These are phyloP conservation scores for Percina caprodes DNA, from an alignment of 2,113 vertebrate genomes.

Conservation along the genomic window DNA sequence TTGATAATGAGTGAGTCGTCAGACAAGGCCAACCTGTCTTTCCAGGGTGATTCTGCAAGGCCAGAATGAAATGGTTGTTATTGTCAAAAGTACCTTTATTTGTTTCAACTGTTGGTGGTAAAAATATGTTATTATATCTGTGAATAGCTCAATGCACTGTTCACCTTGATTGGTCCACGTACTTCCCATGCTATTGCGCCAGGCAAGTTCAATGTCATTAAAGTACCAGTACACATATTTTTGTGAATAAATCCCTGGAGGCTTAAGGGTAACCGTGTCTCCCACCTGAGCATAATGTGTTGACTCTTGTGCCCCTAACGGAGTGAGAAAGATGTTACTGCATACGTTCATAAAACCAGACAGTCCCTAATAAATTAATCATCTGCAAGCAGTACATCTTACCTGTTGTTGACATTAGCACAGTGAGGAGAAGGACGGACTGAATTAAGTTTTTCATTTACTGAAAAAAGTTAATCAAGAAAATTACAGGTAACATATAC, in stretches of 20 bases:
- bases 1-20: constrained; percentile 50
- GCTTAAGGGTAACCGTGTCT: background rate
- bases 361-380: background rate
- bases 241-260: rapidly evolving
- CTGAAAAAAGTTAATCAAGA: constrained; percentile 32
- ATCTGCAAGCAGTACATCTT: background rate
- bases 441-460: constrained; percentile 58
- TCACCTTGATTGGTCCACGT: rapidly evolving
- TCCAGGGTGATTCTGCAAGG: constrained; percentile 44
- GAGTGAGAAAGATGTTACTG: constrained; percentile 16
- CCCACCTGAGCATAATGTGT: constrained; percentile 62
- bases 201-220: rapidly evolving
- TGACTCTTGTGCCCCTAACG: constrained; percentile 14
- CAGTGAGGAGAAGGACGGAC: constrained; percentile 21
- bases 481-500: background rate
- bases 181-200: rapidly evolving
- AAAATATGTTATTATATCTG: background rate
- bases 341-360: constrained; percentile 1
- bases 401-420: constrained; percentile 41
- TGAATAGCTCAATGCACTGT: background rate
- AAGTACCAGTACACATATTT: constrained; percentile 33
- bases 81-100: background rate
- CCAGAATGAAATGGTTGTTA: background rate
- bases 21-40: rapidly evolving
- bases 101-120: background rate